A percentile compares a stretch with the other conserved stretches of the same genome.
These are phyloP conservation scores for Cabera pusaria DNA, from an alignment of 2,888 invertebrate species.

Conservation along the genomic window DNA sequence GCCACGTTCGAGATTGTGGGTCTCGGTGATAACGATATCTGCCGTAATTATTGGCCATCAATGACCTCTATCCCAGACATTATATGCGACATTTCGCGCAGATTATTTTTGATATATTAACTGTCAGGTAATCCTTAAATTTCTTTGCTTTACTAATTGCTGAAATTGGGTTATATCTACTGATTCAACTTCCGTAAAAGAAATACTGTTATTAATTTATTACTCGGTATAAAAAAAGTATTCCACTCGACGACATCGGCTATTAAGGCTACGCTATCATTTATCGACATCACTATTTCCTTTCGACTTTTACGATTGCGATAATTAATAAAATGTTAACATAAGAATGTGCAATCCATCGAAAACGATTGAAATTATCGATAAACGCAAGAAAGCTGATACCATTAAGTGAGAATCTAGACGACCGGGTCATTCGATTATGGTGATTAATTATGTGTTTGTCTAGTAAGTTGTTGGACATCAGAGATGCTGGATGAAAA, in stretches of 20 bases:
- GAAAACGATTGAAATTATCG: constrained; percentile 41
- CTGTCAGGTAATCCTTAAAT: constrained; percentile 6
- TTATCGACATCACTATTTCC: constrained; percentile 32
- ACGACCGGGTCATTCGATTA: constrained; percentile 63
- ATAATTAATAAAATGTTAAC: constrained; percentile 43
- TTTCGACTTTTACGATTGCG: constrained; percentile 35
- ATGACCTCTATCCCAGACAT: constrained; percentile 14
- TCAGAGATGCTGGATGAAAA: constrained; percentile 23
- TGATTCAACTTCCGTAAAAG: constrained; percentile 4
- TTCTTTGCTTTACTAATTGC: too few relatives aligned
- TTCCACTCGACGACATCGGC: constrained; percentile 21
- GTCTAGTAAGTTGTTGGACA: constrained; percentile 42
- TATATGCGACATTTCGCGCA: constrained; percentile 11
- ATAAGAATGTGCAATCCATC: constrained; percentile 42
- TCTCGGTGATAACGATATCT: constrained; percentile 43
- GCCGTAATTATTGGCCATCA: constrained; percentile 23
- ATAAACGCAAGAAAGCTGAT: constrained; percentile 59
- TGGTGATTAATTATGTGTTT: constrained; percentile 61
- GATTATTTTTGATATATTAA: constrained; percentile 11
- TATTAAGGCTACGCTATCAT: constrained; percentile 25
- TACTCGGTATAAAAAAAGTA: constrained; percentile 13
- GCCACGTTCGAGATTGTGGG: constrained; percentile 46
- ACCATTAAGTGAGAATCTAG: constrained; percentile 68
- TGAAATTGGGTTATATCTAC: constrained; percentile 7
- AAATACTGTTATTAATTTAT: constrained; percentile 12